Percentiles rank a stretch among this genome's conserved stretches.
phyloP scores from a whole-genome alignment of 2,888 invertebrate genomes.

The Drosophila antonietae region DNA sequence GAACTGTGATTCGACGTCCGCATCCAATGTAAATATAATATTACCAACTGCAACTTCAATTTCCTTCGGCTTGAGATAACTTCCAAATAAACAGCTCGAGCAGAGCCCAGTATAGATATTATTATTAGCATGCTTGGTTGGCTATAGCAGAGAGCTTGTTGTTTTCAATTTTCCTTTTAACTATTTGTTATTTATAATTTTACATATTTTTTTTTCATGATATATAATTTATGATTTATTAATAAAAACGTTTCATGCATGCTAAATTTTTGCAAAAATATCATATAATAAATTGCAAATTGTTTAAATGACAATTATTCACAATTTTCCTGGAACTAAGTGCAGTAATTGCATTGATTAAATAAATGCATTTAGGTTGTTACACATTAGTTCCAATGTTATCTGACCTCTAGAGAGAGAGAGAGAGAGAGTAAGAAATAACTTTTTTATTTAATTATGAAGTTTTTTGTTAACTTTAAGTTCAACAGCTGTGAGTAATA shows the following conservation, averaged over 20 bases:
- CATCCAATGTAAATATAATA: slow-evolving; percentile 64
- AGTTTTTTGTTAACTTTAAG: not conserved
- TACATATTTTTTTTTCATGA: not conserved
- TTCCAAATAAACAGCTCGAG: not conserved
- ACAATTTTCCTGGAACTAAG: not conserved
- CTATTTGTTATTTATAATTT: too few relatives aligned
- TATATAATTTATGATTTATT: not conserved
- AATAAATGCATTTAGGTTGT: slow-evolving; percentile 1
- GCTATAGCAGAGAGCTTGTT: not conserved
- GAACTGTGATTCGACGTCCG: slow-evolving; percentile 18
- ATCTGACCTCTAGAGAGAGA: not conserved
- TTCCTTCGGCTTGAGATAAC: slow-evolving; percentile 33
- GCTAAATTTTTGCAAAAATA: not conserved
- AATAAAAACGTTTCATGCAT: too few relatives aligned
- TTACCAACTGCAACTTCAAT: slow-evolving; percentile 51
- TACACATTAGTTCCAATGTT: slow-evolving; percentile 1
- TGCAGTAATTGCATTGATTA: slow-evolving; percentile 5
- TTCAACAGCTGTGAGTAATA: not conserved
- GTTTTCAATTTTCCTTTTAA: not conserved
- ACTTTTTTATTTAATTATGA: too few relatives aligned
- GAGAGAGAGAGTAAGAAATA: too few relatives aligned
- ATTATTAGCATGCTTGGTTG: not conserved
- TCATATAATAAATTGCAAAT: not conserved
- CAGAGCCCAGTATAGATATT: not conserved
- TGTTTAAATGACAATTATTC: not conserved